Percentiles rank a stretch among this genome's conserved stretches.
Conservation (phyloP, 2,113 vertebrate species). For the Xerus inauris region DNA sequence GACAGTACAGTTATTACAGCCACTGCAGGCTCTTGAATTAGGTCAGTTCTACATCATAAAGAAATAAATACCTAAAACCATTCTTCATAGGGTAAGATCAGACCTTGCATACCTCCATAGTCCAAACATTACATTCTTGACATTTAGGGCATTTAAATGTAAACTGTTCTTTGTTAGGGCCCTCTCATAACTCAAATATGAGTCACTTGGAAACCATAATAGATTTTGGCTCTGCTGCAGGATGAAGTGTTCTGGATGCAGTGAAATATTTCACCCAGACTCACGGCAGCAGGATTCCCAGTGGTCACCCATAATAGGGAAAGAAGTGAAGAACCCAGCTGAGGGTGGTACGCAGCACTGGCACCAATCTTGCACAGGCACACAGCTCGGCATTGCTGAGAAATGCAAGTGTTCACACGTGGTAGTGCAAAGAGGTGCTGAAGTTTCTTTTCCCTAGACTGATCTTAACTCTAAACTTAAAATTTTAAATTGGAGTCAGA, state of each 20-base stretch:
- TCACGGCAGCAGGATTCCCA: conserved; percentile 84
- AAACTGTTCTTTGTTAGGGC: conserved; percentile 85
- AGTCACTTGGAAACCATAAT: conserved; percentile 87
- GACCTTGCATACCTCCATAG: conserved; percentile 54
- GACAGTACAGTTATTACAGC: neutral
- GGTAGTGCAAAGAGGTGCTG: neutral
- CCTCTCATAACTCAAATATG: conserved; percentile 86
- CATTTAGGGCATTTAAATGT: conserved; percentile 87
- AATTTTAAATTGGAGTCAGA: neutral
- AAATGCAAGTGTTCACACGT: neutral
- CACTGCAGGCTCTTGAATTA: neutral
- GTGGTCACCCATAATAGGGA: conserved; percentile 79
- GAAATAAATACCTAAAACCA: conserved; percentile 52
- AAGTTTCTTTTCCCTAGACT: neutral
- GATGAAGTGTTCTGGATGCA: conserved; percentile 90
- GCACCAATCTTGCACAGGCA: conserved; percentile 55
- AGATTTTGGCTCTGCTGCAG: conserved; percentile 84
- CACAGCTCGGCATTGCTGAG: neutral
- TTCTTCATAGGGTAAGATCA: neutral
- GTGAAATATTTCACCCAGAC: conserved; percentile 86
- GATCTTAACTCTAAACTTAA: neutral
- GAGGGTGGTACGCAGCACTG: conserved; percentile 54
- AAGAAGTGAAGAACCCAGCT: conserved; percentile 13
- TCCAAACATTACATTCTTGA: conserved; percentile 85
- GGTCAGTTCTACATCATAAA: neutral